A percentile compares a stretch with the other conserved stretches of the same genome.
phyloP scores from a whole-genome alignment of 2,113 vertebrate species.

The Malurus elegans region DNA sequence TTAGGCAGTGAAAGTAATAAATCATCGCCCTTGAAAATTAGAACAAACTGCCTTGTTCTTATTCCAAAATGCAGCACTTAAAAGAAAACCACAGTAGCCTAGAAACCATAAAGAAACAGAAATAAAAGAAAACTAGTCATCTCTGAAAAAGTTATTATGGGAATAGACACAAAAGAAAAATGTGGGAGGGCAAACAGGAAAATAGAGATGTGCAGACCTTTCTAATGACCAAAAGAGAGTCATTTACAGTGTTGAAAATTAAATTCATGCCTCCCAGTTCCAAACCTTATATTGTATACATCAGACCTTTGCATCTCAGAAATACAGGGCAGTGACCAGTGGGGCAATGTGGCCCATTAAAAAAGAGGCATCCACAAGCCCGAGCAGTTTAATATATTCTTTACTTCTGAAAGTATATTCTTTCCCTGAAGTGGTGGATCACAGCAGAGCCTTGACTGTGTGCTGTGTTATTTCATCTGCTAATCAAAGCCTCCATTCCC shows the following conservation, averaged over 20 bases:
- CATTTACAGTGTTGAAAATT: background rate
- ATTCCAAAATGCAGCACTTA: background rate
- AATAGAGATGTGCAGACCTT: background rate
- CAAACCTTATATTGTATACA: background rate
- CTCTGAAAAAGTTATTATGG: background rate
- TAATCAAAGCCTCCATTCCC: background rate
- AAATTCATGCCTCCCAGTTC: background rate
- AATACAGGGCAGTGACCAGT: background rate
- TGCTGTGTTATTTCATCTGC: background rate
- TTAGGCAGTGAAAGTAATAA: slow-evolving; percentile 16
- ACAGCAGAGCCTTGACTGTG: background rate
- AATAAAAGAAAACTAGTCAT: background rate
- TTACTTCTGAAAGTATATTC: background rate
- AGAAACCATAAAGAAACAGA: background rate
- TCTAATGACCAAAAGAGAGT: background rate
- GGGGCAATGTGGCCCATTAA: background rate
- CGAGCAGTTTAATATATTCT: background rate
- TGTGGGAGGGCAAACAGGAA: background rate
- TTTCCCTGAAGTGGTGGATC: background rate
- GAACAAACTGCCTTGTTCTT: slow-evolving; percentile 1
- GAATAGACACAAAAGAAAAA: background rate
- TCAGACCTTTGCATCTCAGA: background rate
- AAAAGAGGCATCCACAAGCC: background rate
- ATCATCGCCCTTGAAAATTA: background rate
- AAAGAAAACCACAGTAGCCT: background rate